Conservation (phyloP, 2,113 vertebrate species). For the Siphamia tubifer region DNA sequence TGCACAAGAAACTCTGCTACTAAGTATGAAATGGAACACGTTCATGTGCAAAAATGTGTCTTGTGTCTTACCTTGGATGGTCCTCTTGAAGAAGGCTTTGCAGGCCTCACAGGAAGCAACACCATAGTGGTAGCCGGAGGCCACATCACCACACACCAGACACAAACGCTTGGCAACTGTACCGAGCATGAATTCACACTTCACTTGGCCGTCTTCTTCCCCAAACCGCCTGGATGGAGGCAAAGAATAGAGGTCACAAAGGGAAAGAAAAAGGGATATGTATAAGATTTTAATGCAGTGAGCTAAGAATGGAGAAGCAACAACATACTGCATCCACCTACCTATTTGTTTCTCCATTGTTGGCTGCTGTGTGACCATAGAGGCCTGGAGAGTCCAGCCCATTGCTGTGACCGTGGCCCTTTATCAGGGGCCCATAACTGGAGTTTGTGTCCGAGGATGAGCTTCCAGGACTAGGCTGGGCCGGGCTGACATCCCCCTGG, state of each 20-base stretch:
- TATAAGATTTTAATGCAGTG: no score
- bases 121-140: constrained; percentile 80
- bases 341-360: constrained; percentile 57
- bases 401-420: constrained; percentile 86
- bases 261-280: background rate
- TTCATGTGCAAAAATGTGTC: background rate
- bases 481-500: constrained; percentile 90
- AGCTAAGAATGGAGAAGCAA: background rate
- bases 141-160: constrained; percentile 79
- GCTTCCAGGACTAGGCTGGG: constrained; percentile 93
- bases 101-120: constrained; percentile 82
- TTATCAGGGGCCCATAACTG: constrained; percentile 91
- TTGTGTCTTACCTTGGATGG: constrained; percentile 78
- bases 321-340: constrained; percentile 5
- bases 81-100: constrained; percentile 83
- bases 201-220: constrained; percentile 70
- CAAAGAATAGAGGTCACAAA: background rate
- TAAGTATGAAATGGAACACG: constrained; percentile 11
- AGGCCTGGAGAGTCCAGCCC: constrained; percentile 88
- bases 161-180: constrained; percentile 84
- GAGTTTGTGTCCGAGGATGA: constrained; percentile 95
- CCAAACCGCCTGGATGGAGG: constrained; percentile 52
- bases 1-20: constrained; percentile 23
- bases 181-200: constrained; percentile 85
- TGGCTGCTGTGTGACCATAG: constrained; percentile 67